phyloP scores from a whole-genome alignment of 92 coral and sea anemone species.

The Phenganax stokvisi region DNA sequence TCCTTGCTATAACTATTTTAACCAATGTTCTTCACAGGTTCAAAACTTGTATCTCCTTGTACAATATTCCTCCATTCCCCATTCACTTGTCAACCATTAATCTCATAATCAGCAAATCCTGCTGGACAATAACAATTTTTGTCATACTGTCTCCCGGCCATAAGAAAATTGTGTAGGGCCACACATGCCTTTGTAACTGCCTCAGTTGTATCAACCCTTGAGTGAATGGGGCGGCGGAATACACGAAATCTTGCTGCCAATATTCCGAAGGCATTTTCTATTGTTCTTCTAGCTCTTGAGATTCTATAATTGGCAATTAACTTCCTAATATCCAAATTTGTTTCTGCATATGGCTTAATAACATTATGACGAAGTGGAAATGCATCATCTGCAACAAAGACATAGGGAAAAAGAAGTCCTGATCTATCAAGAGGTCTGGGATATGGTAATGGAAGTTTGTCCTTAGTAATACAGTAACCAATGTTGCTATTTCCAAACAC shows the following conservation, averaged over 20 bases:
- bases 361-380: conserved; percentile 11
- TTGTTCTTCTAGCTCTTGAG: conserved; percentile 17
- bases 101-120: conserved; percentile 25
- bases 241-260: conserved; percentile 24
- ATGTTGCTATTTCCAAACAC: background rate
- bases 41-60: conserved; percentile 26
- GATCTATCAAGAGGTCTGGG: conserved; percentile 14
- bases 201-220: conserved; percentile 7
- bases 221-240: conserved; percentile 12
- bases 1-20: conserved; percentile 21
- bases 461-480: conserved; percentile 12
- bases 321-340: conserved; percentile 7
- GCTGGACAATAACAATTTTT: conserved; percentile 12
- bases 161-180: conserved; percentile 26
- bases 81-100: conserved; percentile 12
- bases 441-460: conserved; percentile 9
- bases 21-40: conserved; percentile 2
- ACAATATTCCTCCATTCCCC: conserved; percentile 24
- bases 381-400: conserved; percentile 38
- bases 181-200: conserved; percentile 28
- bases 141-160: conserved; percentile 18
- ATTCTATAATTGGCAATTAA: conserved; percentile 4
- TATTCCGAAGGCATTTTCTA: conserved; percentile 28
- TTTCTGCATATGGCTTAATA: conserved; percentile 26
- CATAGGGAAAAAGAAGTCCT: conserved; percentile 21